Conservation (phyloP, 2,113 vertebrate genomes). For the Trematocara zebra region DNA sequence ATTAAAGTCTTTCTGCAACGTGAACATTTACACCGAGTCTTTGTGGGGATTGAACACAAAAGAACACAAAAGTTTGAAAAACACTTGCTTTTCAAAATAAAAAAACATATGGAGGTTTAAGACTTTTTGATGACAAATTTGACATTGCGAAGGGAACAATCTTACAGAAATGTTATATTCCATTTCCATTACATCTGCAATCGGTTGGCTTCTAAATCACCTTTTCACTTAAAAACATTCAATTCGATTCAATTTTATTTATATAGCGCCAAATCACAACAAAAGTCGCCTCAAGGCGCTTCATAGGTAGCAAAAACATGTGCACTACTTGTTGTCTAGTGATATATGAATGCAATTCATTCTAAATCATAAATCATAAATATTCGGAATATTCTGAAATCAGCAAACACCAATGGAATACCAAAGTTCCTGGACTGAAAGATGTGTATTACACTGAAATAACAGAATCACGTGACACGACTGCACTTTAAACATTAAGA, state of each 20-base stretch:
- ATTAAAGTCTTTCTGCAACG: conserved; percentile 42
- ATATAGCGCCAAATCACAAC: background rate
- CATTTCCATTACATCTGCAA: background rate
- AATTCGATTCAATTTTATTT: background rate
- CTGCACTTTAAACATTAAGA: background rate
- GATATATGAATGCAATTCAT: background rate
- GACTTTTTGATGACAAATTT: background rate
- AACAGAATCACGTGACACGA: background rate
- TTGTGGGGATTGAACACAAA: background rate
- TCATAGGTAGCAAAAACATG: background rate
- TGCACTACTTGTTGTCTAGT: background rate
- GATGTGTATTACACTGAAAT: background rate
- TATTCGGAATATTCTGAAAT: background rate
- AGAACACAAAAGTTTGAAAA: background rate
- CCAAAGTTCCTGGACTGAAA: background rate
- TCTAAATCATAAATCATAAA: background rate
- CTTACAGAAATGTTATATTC: background rate
- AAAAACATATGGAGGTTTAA: background rate
- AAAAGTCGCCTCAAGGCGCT: background rate
- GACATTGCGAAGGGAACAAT: background rate
- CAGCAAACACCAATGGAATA: background rate
- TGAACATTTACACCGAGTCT: background rate
- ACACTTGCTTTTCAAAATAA: background rate
- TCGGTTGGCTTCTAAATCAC: background rate
- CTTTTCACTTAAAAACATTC: background rate